Percentiles rank a stretch among this genome's conserved stretches.
Evolutionary conservation across 2,113 vertebrate species (phyloP).

Genomic region (Condylura cristata): DNA sequence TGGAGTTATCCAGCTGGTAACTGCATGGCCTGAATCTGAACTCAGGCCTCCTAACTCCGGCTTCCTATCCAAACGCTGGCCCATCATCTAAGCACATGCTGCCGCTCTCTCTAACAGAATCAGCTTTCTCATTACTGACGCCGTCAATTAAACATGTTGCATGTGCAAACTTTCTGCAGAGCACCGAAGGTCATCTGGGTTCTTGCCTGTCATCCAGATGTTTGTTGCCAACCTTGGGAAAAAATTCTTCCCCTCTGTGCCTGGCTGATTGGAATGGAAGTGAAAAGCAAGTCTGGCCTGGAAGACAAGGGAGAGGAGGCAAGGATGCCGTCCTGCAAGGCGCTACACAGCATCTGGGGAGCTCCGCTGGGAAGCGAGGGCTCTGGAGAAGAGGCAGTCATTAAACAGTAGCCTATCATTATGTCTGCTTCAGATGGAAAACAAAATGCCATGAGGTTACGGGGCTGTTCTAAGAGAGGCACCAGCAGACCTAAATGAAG

Average conservation of each 20-base stretch:
- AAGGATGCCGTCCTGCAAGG: neutral
- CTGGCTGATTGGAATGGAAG: constrained; percentile 17
- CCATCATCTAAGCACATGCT: neutral
- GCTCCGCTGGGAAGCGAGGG: neutral
- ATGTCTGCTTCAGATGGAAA: neutral
- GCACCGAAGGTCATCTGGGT: neutral
- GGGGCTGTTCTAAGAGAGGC: neutral
- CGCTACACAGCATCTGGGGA: neutral
- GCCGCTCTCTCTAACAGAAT: neutral
- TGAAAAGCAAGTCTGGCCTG: neutral
- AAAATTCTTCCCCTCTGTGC: neutral
- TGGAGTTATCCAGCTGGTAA: neutral
- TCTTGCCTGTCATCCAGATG: constrained; percentile 26
- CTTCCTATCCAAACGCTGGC: neutral
- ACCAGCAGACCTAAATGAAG: neutral
- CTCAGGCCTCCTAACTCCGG: neutral
- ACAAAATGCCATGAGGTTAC: neutral
- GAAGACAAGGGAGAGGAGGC: neutral
- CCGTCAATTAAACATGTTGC: neutral
- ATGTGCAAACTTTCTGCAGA: neutral
- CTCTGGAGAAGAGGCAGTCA: neutral
- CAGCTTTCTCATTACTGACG: neutral
- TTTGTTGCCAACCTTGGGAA: neutral
- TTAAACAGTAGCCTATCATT: neutral
- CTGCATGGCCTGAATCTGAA: neutral